These are phyloP conservation scores for Agrotis segetum DNA, from an alignment of 2,888 invertebrate genomes.

Conservation along the genomic window DNA sequence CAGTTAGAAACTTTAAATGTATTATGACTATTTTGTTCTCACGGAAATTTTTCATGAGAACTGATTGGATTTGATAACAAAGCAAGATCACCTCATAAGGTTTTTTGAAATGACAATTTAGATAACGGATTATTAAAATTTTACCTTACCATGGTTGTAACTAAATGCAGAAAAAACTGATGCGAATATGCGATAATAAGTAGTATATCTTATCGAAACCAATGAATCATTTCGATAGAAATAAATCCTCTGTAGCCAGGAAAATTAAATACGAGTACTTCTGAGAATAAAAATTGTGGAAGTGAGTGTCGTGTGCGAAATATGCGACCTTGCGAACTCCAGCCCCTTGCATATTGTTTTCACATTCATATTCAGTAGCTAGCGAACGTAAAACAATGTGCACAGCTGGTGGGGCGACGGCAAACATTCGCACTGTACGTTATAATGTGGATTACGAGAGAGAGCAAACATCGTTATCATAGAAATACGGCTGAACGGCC, in stretches of 20 bases:
- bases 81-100: not conserved
- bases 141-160: constrained; percentile 16
- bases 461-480: constrained; percentile 40
- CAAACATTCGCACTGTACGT: constrained; percentile 43
- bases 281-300: constrained; percentile 13
- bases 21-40: not conserved
- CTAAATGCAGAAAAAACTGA: constrained; percentile 17
- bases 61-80: not conserved
- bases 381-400: constrained; percentile 49
- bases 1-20: not conserved
- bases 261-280: constrained; percentile 27
- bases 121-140: constrained; percentile 16
- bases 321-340: constrained; percentile 41
- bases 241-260: constrained; percentile 17
- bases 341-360: constrained; percentile 38
- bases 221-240: constrained; percentile 23
- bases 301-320: constrained; percentile 19
- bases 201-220: constrained; percentile 46
- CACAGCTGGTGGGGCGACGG: constrained; percentile 47
- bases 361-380: constrained; percentile 47
- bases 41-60: not conserved
- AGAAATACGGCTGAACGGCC: constrained; percentile 13
- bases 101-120: not conserved
- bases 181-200: constrained; percentile 10
- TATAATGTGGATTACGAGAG: constrained; percentile 38